Evolutionary conservation across 1,140 invertebrate species (phyloP).

Genomic region (Hypsibius dujardini): DNA sequence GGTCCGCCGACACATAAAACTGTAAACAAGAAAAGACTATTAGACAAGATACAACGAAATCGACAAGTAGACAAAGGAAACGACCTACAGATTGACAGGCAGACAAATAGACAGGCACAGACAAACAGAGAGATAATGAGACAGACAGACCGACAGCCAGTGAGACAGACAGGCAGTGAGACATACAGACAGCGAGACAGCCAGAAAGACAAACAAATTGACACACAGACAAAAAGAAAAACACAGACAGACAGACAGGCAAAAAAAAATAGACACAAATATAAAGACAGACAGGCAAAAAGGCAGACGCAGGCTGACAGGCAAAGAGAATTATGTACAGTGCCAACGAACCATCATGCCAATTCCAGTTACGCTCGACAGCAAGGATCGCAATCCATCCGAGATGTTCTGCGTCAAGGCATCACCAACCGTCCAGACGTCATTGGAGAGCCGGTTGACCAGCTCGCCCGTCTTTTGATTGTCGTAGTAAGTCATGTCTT

Average conservation of each 20-base stretch:
- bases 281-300: neutral
- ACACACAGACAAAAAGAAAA: constrained; percentile 1
- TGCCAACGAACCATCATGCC: constrained; percentile 66
- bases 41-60: neutral
- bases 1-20: constrained; percentile 72
- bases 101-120: neutral
- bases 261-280: constrained; percentile 1
- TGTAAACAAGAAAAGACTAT: constrained; percentile 30
- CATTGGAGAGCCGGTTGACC: constrained; percentile 69
- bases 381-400: constrained; percentile 65
- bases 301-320: constrained; percentile 14
- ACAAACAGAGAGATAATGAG: neutral
- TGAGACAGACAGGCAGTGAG: no score
- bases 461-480: constrained; percentile 82
- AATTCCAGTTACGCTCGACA: constrained; percentile 64
- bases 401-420: constrained; percentile 81
- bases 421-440: constrained; percentile 73
- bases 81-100: neutral
- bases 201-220: neutral
- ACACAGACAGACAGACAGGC: neutral
- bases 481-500: constrained; percentile 87
- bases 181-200: neutral
- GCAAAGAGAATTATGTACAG: neutral
- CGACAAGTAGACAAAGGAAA: no score
- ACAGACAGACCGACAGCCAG: no score